These are phyloP conservation scores for Corythucha ciliata DNA, from an alignment of 2,888 invertebrate genomes.

Conservation along the genomic window DNA sequence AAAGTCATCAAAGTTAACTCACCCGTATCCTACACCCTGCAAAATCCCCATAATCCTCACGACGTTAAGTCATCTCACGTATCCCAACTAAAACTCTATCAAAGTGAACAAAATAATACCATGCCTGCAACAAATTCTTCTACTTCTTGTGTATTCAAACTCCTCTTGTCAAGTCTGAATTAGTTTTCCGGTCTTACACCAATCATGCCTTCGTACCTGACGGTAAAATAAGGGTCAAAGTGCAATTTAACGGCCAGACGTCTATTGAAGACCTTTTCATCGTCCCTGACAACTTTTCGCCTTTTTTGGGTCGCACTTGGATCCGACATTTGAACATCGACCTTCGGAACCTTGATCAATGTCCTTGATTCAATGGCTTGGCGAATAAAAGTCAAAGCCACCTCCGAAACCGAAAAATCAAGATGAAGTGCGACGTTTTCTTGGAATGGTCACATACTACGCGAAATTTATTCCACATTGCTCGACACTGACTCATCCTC, in stretches of 20 bases:
- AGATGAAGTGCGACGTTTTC: slow-evolving; percentile 19
- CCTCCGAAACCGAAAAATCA: slow-evolving; percentile 15
- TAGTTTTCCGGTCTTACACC: slow-evolving; percentile 28
- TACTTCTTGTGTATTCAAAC: too few relatives aligned
- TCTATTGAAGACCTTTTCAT: slow-evolving; percentile 22
- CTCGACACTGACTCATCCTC: slow-evolving; percentile 26
- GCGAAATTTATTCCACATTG: slow-evolving; percentile 15
- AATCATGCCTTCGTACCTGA: slow-evolving; percentile 21
- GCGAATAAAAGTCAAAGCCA: too few relatives aligned
- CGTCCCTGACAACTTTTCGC: slow-evolving; percentile 20
- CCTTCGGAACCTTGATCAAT: slow-evolving; percentile 12
- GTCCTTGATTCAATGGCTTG: slow-evolving; percentile 11
- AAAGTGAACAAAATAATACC: too few relatives aligned
- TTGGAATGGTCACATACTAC: slow-evolving; percentile 20
- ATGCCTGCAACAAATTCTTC: too few relatives aligned
- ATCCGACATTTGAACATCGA: slow-evolving; percentile 24
- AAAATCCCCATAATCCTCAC: too few relatives aligned
- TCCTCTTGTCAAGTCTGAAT: too few relatives aligned
- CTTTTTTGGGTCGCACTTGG: slow-evolving; percentile 25
- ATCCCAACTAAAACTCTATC: too few relatives aligned
- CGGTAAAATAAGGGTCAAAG: slow-evolving; percentile 20
- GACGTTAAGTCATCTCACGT: too few relatives aligned
- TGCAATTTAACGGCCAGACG: slow-evolving; percentile 14
- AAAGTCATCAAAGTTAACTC: too few relatives aligned
- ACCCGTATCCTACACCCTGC: too few relatives aligned